Evolutionary conservation across 1,140 invertebrate species (phyloP).

Genomic region (Zaprionus lachaisei): DNA sequence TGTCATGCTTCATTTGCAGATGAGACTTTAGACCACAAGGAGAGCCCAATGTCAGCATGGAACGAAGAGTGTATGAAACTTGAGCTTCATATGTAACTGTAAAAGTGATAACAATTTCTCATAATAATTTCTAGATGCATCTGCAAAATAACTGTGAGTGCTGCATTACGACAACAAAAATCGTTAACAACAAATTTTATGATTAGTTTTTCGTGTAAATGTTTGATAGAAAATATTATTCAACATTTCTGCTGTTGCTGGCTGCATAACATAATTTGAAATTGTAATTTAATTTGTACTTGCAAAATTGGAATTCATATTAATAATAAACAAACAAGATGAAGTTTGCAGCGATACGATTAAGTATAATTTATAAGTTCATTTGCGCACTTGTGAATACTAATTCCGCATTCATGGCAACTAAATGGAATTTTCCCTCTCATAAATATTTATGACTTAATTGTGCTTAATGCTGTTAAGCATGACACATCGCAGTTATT

Average conservation of each 20-base stretch:
- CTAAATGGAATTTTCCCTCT: neutral
- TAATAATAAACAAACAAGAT: slow-evolving; percentile 1
- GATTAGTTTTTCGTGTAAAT: neutral
- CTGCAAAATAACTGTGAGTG: neutral
- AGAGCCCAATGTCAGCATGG: neutral
- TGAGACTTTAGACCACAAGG: neutral
- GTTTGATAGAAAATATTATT: neutral
- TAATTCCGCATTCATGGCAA: neutral
- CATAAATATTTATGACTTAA: slow-evolving; percentile 12
- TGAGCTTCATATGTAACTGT: neutral
- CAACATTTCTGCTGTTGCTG: neutral
- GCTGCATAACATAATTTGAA: neutral
- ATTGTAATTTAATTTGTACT: slow-evolving; percentile 1
- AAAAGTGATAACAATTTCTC: neutral
- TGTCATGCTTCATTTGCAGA: neutral
- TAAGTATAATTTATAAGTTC: neutral
- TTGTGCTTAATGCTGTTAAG: slow-evolving; percentile 2
- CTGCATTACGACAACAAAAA: neutral
- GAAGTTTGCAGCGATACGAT: neutral
- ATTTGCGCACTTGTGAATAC: slow-evolving; percentile 5
- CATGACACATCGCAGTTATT: neutral
- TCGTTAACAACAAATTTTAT: neutral
- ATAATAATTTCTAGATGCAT: neutral
- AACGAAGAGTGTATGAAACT: neutral
- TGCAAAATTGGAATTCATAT: neutral